Percentiles rank a stretch among this genome's conserved stretches.
Conservation (phyloP, 1,140 invertebrate species). For the Ruditapes philippinarum region DNA sequence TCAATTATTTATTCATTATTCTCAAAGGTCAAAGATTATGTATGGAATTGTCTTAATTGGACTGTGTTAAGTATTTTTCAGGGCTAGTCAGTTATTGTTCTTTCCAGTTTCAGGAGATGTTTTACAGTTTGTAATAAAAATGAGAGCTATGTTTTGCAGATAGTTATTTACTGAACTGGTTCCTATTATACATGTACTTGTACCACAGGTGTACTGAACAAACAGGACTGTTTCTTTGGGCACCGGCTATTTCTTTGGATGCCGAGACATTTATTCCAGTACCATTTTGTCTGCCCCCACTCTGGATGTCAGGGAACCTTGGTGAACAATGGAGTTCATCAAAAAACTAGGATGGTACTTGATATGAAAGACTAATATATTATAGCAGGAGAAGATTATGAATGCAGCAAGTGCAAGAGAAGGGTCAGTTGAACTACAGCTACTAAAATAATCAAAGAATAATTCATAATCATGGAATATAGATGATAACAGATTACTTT, state of each 20-base stretch:
- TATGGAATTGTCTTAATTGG: not conserved
- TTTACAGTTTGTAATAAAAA: not conserved
- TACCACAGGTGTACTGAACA: constrained; percentile 33
- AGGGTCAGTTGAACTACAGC: constrained; percentile 17
- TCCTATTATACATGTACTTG: not conserved
- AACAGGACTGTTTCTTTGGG: constrained; percentile 37
- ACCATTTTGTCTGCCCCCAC: constrained; percentile 2
- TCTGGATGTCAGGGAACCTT: constrained; percentile 23
- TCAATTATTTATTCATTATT: not conserved
- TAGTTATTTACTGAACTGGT: not conserved
- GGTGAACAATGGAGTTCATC: constrained; percentile 24
- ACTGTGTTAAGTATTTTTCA: not conserved
- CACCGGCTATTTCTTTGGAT: constrained; percentile 47
- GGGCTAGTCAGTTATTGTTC: not conserved
- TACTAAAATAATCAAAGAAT: constrained; percentile 5
- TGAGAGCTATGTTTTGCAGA: not conserved
- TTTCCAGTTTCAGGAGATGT: not conserved
- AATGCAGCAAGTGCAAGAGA: constrained; percentile 29
- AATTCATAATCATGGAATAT: constrained; percentile 19
- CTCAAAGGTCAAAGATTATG: not conserved
- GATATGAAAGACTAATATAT: constrained; percentile 2
- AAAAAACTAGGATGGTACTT: constrained; percentile 16
- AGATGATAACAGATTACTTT: constrained; percentile 13
- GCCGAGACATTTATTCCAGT: constrained; percentile 33
- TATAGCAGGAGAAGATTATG: not conserved